Evolutionary conservation across 2,888 invertebrate species (phyloP), one percentile per base, ranked within the genome.

Genomic region (Leptarthrus brevirostris): DNA sequence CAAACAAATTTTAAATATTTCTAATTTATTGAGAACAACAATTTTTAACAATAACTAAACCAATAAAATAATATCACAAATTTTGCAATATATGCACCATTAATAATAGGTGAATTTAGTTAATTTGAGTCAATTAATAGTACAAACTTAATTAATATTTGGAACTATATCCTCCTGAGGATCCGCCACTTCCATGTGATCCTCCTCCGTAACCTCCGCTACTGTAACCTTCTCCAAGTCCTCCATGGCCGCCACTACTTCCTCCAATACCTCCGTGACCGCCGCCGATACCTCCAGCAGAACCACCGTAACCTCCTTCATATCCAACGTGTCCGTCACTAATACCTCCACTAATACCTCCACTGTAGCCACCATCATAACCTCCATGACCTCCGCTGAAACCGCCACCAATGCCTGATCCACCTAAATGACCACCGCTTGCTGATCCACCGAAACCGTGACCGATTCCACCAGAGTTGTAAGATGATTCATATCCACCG

Each of bases 31-130:
- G 58, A 40, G 36, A 58, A 58, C 36, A 58, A 58, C 36, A 58
- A 58, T 58, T 58, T 10, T 5, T 36, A 58, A 36, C 18, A 36
- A 18, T 34, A 34, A 20, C 22, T 36, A 34, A 36, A 10, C 4
- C 36, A 58, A 12, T 58, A 58, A 40, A 40, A 58, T 36, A 36
- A 58, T 58, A 58, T 58, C 58, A 58, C 58, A 58, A 34, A 12
- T 40, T 12, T 40, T 40, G 40, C 3, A 40, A 30, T 34, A 53
- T 24, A 20, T 34, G 16, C 30, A 30, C 16, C 26, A 22, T 0
- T 26, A 16, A n/a, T n/a, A n/a, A n/a, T n/a, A n/a, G n/a, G n/a
- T n/a, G n/a, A n/a, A n/a, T n/a, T n/a, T n/a, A n/a, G n/a, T n/a
- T n/a, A n/a, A n/a, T n/a, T n/a, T n/a, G n/a, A n/a, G n/a, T n/a